Conservation (phyloP, 2,888 invertebrate species). For the Lasioglossum leucozonium region DNA sequence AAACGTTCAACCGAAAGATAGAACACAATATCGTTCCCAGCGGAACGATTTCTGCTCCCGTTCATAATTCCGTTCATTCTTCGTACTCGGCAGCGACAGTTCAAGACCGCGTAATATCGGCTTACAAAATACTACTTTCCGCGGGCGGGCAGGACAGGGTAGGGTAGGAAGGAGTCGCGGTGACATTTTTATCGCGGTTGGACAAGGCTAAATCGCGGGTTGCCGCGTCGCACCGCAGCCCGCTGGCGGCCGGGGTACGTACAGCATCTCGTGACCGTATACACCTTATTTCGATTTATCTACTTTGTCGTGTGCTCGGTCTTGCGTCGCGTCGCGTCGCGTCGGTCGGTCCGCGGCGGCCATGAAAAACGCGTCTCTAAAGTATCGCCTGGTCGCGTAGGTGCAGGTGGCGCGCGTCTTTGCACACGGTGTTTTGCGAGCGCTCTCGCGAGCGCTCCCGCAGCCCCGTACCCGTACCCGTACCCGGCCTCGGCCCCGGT, state of each 20-base stretch:
- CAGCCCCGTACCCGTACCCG: neutral
- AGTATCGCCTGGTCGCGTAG: constrained; percentile 67
- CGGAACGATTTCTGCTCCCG: neutral
- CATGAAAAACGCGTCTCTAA: constrained; percentile 37
- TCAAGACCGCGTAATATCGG: constrained; percentile 19
- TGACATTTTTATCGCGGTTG: constrained; percentile 23
- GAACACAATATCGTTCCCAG: neutral
- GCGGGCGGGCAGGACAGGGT: neutral
- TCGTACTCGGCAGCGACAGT: neutral
- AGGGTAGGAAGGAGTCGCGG: neutral
- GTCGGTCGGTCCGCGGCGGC: constrained; percentile 19
- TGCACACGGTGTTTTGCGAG: constrained; percentile 36
- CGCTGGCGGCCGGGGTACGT: constrained; percentile 11
- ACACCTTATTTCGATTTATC: constrained; percentile 67
- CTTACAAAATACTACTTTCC: constrained; percentile 27
- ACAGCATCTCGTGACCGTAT: constrained; percentile 44
- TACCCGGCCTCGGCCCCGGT: neutral
- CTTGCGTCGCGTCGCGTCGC: constrained; percentile 35
- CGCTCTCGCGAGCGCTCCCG: constrained; percentile 10
- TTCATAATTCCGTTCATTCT: constrained; percentile 9
- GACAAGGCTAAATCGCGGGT: constrained; percentile 39
- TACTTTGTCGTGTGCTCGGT: constrained; percentile 61
- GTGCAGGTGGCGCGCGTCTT: constrained; percentile 66
- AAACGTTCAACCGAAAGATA: neutral
- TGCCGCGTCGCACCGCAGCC: neutral